These are phyloP conservation scores for Proisotoma minuta DNA, from an alignment of 2,888 invertebrate genomes.

Conservation along the genomic window DNA sequence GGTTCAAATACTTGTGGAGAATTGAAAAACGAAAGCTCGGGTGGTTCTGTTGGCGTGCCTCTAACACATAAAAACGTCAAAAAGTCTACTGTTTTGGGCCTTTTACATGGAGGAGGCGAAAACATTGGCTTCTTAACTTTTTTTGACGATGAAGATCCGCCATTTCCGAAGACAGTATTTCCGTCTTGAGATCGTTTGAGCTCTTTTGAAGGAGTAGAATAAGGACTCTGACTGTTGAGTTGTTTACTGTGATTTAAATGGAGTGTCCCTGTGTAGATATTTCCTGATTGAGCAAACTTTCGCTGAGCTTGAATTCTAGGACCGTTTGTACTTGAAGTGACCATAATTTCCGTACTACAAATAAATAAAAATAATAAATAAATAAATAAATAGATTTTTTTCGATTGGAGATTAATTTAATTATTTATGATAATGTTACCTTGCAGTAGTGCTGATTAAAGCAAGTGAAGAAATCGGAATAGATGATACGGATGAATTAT, in stretches of 20 bases:
- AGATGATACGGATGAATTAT: no score
- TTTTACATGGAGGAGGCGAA: constrained; percentile 55
- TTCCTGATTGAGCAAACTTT: constrained; percentile 79
- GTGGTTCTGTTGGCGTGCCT: constrained; percentile 66
- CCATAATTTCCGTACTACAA: not conserved
- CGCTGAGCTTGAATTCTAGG: constrained; percentile 77
- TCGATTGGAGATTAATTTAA: no score
- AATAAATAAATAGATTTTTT: no score
- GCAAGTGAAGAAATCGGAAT: no score
- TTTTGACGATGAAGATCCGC: constrained; percentile 5
- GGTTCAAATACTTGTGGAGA: constrained; percentile 52
- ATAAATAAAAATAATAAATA: no score
- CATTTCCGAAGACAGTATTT: not conserved
- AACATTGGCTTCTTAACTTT: constrained; percentile 29
- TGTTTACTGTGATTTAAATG: not conserved
- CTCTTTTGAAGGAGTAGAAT: constrained; percentile 60
- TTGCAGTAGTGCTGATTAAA: no score
- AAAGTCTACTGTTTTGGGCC: constrained; percentile 80
- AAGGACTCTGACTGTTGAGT: constrained; percentile 50
- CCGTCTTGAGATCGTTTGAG: not conserved
- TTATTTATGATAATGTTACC: no score
- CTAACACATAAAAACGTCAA: constrained; percentile 77
- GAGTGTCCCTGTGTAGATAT: constrained; percentile 51
- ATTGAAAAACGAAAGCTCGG: constrained; percentile 67
- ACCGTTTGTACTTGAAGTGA: constrained; percentile 21